phyloP scores from a whole-genome alignment of 2,113 vertebrate species.

The Hyla sarda region DNA sequence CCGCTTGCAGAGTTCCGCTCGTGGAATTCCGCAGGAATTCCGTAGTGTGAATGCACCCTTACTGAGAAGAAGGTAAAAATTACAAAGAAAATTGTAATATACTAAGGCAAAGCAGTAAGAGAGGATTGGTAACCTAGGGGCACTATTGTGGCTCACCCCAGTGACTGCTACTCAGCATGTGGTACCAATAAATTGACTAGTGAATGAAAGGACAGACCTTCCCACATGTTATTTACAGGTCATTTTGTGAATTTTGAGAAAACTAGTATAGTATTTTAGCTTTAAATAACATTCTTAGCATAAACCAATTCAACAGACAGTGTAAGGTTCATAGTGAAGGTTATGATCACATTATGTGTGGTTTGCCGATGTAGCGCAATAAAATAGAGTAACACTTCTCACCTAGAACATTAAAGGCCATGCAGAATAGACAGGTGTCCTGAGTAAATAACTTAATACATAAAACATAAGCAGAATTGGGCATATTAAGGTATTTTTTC shows the following conservation, averaged over 20 bases:
- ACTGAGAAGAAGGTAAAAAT: neutral
- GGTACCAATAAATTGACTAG: no score
- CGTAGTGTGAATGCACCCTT: no score
- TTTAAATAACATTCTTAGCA: neutral
- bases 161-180: no score
- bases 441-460: neutral
- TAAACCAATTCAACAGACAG: neutral
- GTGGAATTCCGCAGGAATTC: no score
- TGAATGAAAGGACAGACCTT: no score
- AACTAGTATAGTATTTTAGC: neutral
- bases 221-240: no score
- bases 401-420: neutral
- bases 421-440: neutral
- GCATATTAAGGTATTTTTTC: neutral
- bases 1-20: no score
- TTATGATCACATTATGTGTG: neutral
- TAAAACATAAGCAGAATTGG: neutral
- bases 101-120: neutral
- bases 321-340: neutral
- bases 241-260: no score
- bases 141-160: no score
- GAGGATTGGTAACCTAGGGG: neutral
- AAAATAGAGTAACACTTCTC: neutral
- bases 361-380: neutral
- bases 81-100: neutral